Conservation (phyloP, 1,140 invertebrate genomes). For the Formica selysi region DNA sequence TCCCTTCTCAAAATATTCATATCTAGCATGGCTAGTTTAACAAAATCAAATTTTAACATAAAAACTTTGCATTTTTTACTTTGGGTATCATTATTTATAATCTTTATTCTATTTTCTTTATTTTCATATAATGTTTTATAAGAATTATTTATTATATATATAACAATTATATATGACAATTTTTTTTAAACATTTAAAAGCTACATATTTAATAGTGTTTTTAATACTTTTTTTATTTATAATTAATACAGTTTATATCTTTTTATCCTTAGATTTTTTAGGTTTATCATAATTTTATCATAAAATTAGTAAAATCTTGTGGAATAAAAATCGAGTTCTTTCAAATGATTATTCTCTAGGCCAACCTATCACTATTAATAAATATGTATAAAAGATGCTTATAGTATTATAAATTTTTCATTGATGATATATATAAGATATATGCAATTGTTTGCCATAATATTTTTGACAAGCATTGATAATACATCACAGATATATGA, state of each 20-base stretch:
- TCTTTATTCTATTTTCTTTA: not conserved
- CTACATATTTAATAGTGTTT: not conserved
- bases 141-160: not conserved
- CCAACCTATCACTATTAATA: slow-evolving; percentile 34
- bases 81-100: not conserved
- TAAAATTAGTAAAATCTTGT: not conserved
- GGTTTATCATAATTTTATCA: not conserved
- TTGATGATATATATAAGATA: slow-evolving; percentile 25
- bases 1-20: not conserved
- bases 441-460: not conserved
- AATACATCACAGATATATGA: slow-evolving; percentile 32
- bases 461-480: not conserved
- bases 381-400: not conserved
- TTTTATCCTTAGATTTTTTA: slow-evolving; percentile 35
- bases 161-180: not conserved
- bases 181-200: not conserved
- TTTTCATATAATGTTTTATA: not conserved
- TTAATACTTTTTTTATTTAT: not conserved
- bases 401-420: not conserved
- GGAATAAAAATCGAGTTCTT: not conserved
- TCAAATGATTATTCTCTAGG: slow-evolving; percentile 9
- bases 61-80: not conserved
- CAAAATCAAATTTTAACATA: not conserved
- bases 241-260: not conserved
- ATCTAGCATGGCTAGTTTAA: not conserved